A percentile compares a stretch with the other conserved stretches of the same genome.
These are phyloP conservation scores for Rhinoderma darwinii DNA, from an alignment of 2,113 vertebrate genomes.

Conservation along the genomic window DNA sequence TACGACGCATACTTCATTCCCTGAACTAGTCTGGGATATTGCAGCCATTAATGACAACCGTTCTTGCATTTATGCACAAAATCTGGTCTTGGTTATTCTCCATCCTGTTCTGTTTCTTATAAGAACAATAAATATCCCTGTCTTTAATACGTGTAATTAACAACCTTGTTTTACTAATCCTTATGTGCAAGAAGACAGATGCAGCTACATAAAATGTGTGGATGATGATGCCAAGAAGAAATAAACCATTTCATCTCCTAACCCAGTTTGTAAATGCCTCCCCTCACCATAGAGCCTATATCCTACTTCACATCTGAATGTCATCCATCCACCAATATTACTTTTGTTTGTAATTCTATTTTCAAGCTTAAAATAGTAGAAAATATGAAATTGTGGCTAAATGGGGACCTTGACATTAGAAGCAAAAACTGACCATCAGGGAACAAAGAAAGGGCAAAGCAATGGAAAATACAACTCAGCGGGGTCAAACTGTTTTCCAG, in stretches of 20 bases:
- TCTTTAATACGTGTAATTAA: neutral
- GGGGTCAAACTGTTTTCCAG: conserved; percentile 20
- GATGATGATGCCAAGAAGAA: neutral
- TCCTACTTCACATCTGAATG: neutral
- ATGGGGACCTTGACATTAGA: conserved; percentile 31
- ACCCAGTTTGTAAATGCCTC: neutral
- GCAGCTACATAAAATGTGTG: neutral
- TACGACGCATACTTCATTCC: too few species aligned
- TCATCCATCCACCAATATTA: neutral
- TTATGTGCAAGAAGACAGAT: neutral
- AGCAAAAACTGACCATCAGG: conserved; percentile 11
- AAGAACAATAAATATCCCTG: neutral
- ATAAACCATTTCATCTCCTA: neutral
- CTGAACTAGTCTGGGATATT: too few species aligned
- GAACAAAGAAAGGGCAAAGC: conserved; percentile 50
- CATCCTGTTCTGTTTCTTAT: neutral
- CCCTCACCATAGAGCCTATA: neutral
- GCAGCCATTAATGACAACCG: neutral
- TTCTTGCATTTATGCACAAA: neutral
- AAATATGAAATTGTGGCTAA: neutral
- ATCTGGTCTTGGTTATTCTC: neutral
- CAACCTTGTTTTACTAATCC: neutral
- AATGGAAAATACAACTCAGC: conserved; percentile 41
- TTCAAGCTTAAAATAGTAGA: neutral
- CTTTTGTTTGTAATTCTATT: neutral